Conservation (phyloP, 2,797 vertebrate genomes). For the Strix occidentalis region DNA sequence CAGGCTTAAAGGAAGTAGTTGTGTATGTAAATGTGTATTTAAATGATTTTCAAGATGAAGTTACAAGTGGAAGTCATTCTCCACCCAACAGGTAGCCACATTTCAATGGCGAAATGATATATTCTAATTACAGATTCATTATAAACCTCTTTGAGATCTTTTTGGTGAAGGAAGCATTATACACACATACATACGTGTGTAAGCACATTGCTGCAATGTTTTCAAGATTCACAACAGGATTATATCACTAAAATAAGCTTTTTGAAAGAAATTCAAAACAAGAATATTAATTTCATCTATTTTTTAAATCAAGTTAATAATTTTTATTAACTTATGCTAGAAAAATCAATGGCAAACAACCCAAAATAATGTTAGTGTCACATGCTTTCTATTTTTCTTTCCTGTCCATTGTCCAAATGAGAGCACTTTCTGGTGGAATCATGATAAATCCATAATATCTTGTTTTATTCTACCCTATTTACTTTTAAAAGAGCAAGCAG, state of each 20-base stretch:
- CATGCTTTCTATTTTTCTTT: neutral
- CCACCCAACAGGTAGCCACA: neutral
- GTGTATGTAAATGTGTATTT: neutral
- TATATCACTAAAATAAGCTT: neutral
- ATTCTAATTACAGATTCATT: neutral
- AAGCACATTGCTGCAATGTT: neutral
- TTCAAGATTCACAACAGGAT: neutral
- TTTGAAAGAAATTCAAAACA: neutral
- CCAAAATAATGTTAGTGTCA: neutral
- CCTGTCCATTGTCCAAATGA: neutral
- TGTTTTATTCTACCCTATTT: neutral
- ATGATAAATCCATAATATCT: neutral
- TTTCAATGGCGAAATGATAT: neutral
- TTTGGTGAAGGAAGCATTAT: neutral
- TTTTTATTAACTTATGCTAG: neutral
- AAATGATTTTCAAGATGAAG: neutral
- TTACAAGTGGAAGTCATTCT: neutral
- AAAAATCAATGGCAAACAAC: neutral
- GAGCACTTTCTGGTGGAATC: neutral
- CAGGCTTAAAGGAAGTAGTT: neutral
- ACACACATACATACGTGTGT: fast-evolving
- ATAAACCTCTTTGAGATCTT: neutral
- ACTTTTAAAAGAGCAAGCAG: constrained; percentile 31
- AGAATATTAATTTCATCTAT: neutral
- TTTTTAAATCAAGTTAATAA: neutral